Conservation (phyloP, 2,797 vertebrate species). For the Labroides dimidiatus region DNA sequence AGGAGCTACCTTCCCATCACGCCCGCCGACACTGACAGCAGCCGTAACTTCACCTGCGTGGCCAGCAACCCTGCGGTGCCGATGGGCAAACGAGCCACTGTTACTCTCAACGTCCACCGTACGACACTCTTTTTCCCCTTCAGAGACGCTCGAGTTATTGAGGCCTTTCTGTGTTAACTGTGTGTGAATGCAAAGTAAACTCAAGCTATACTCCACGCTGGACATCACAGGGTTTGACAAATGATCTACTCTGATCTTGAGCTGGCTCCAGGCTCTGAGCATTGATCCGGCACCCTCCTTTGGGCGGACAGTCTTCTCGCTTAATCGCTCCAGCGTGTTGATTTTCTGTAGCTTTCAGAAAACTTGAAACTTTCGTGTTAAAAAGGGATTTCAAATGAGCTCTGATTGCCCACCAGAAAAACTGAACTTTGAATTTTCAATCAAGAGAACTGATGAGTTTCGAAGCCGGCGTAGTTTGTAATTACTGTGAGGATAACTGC, state of each 20-base stretch:
- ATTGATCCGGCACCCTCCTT: conserved; percentile 15
- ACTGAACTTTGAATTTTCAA: conserved; percentile 32
- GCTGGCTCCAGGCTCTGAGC: conserved; percentile 12
- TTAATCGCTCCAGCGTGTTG: conserved; percentile 9
- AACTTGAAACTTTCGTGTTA: conserved; percentile 22
- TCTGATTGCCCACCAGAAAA: conserved; percentile 21
- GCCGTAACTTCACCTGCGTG: conserved; percentile 90
- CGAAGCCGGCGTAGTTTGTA: background rate
- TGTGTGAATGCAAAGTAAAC: too few relatives aligned
- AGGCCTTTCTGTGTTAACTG: too few relatives aligned
- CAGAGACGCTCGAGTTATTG: background rate
- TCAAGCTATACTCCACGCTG: too few relatives aligned
- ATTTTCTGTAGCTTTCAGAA: conserved; percentile 34
- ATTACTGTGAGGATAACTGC: conserved; percentile 18
- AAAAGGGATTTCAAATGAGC: conserved; percentile 8
- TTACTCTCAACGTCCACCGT: conserved; percentile 95
- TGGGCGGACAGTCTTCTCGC: conserved; percentile 4
- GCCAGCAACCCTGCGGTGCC: conserved; percentile 91
- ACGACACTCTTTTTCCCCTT: conserved; percentile 28
- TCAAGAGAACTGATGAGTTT: conserved; percentile 46
- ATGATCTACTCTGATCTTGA: too few relatives aligned
- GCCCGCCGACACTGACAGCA: conserved; percentile 90
- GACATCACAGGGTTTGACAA: too few relatives aligned
- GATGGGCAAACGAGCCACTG: conserved; percentile 86
- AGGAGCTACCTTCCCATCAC: conserved; percentile 90